Conservation (phyloP, 1,140 invertebrate species). For the Vanessa atalanta region DNA sequence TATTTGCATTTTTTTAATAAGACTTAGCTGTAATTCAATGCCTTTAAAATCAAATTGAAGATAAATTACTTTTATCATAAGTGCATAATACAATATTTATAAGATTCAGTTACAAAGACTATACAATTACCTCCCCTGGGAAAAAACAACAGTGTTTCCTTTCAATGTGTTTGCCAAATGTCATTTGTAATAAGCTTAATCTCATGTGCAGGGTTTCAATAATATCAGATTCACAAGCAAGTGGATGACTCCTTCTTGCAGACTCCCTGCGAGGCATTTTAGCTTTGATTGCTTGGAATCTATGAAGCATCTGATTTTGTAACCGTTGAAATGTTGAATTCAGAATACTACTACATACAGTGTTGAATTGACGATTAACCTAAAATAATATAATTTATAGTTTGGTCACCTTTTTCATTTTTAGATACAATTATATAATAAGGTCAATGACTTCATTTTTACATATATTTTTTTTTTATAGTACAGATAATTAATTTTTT, state of each 20-base stretch:
- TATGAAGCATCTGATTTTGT: constrained; percentile 88
- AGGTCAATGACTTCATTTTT: too few relatives aligned
- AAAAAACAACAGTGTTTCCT: constrained; percentile 94
- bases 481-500: too few relatives aligned
- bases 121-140: constrained; percentile 88
- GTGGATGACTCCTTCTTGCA: constrained; percentile 89
- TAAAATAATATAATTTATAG: constrained; percentile 52
- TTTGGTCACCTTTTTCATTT: too few relatives aligned
- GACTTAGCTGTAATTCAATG: too few relatives aligned
- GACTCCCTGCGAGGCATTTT: constrained; percentile 94
- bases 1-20: too few relatives aligned
- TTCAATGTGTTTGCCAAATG: constrained; percentile 95
- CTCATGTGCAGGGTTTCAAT: constrained; percentile 94
- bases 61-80: constrained; percentile 2
- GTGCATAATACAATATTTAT: neutral
- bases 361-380: constrained; percentile 90
- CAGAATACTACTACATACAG: constrained; percentile 87
- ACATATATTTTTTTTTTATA: too few relatives aligned
- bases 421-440: too few relatives aligned
- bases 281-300: constrained; percentile 92
- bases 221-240: constrained; percentile 93
- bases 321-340: constrained; percentile 91
- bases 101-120: neutral
- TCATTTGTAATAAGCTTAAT: constrained; percentile 92
- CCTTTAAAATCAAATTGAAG: too few relatives aligned